A percentile compares a stretch with the other conserved stretches of the same genome.
phyloP scores from a whole-genome alignment of 1,140 invertebrate species.

The Aporrectodea caliginosa region DNA sequence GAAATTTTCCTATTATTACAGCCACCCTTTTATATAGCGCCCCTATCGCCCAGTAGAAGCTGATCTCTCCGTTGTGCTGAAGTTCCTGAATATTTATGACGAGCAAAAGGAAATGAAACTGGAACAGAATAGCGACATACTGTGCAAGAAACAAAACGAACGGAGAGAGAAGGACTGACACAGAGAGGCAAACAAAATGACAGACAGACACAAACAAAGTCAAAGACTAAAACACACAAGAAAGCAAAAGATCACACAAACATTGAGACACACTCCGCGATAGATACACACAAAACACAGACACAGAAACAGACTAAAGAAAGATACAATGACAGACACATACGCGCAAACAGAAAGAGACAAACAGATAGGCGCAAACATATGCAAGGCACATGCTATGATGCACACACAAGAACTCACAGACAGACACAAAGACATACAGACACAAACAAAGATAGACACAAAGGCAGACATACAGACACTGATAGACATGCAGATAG shows the following conservation, averaged over 20 bases:
- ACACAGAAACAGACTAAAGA: not conserved
- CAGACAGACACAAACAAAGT: not conserved
- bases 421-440: not conserved
- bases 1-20: no score
- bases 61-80: no score
- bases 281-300: not conserved
- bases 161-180: not conserved
- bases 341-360: not conserved
- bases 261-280: not conserved
- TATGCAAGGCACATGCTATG: no score
- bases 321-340: not conserved
- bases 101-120: no score
- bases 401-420: not conserved
- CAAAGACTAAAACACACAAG: not conserved
- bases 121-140: no score
- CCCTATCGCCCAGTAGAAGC: no score
- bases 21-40: no score
- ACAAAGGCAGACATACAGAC: not conserved
- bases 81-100: no score
- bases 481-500: not conserved
- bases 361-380: not conserved
- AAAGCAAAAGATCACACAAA: not conserved
- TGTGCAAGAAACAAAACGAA: no score
- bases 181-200: not conserved
- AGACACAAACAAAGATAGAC: not conserved